Evolutionary conservation across 1,140 invertebrate species (phyloP), one percentile per base, ranked within the genome.

Genomic region (Samia ricini): DNA sequence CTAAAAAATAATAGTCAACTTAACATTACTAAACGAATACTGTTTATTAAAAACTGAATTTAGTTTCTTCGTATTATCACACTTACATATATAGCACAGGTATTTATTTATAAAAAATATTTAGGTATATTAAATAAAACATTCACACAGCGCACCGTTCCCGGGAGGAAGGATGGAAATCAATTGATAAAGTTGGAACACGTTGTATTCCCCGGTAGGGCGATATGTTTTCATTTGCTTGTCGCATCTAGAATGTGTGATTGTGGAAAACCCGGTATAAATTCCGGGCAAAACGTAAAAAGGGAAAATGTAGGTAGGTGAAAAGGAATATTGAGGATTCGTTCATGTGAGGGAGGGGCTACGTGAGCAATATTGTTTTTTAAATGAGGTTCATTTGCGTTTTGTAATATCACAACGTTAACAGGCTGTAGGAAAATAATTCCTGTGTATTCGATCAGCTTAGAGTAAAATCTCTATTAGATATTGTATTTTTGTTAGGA

Each of bases 161-260:
- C 51, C 68, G 20, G 26, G 21, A 56, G 70, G 59, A 55, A 36
- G 63, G 29, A 69, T 68, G 63, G 68, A 69, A 75, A 72, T 74
- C 72, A 72, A 76, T 77, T 75, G 67, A 71, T 66, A 68, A 71
- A 71, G 70, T 66, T 66, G 52, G 63, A 60, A 62, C 64, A 56
- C 63, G 56, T 29, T 33, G 61, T 22, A 56, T 65, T 66, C 61
- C 76, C 71, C 65, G 19, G 56, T 50, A 69, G 71, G 50, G 64
- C 70, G 42, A 77, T 77, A 66, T 64, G 64, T 77, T 77, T 67
- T 73, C 70, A 77, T 77, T 77, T 74, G 63, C 62, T 60, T 64
- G 67, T 72, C 64, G 62, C 60, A 66, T 72, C 64, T 64, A 52
- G 61, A 60, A 62, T 52, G 55, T 60, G 63, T 61, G 63, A 61